Base-by-base conservation (phyloP, 2,113 vertebrate species). In the Motacilla alba region DNA sequence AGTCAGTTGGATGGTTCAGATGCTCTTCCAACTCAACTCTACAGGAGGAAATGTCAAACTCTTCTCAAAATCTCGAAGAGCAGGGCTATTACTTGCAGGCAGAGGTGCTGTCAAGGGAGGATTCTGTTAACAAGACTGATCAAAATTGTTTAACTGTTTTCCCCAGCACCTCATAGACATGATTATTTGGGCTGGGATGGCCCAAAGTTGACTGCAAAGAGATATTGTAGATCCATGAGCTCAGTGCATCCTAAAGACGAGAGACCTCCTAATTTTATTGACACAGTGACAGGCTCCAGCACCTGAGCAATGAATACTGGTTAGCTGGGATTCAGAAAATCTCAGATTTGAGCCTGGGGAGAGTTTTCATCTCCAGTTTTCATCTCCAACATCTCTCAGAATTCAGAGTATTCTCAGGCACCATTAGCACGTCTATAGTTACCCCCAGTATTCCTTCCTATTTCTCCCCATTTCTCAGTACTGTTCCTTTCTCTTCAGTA, bases 131-230 rank as follows among this genome's bases (percentile, higher is more conserved):
- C 5, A 53, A 58, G 56, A 63, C 24, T 44, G 28, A 46, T 33
- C 18, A 37, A 78, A 86, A 69, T 20, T 24, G 13, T 67, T 52
- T 58, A 86, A 69, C 18, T 33, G 13, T 63, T 52, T 58, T 60
- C 19, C 39, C 35, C 16, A 7, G 9, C 16, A 47, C 30, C 22
- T 78, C 47, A 28, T 3, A 66, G 37, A 24, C 1, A 4, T 31
- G 8, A 39, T 87, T 83, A 53, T 68, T 81, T 72, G 56, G 49
- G 49, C 30, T 77, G 47, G 64, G n/a, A 41, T 87, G 20, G 41
- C 33, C 47, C 50, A 74, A 43, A 83, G 35, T 17, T 10, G 21
- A 68, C 39, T 8, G 0, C 0, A 0, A 69, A 63, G 50, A 67
- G 52, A 30, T 21, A 67, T 39, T 10, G 16, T 23, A 62, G 4